Conservation (phyloP, 2,888 invertebrate genomes). For the Herminia tarsipennalis region DNA sequence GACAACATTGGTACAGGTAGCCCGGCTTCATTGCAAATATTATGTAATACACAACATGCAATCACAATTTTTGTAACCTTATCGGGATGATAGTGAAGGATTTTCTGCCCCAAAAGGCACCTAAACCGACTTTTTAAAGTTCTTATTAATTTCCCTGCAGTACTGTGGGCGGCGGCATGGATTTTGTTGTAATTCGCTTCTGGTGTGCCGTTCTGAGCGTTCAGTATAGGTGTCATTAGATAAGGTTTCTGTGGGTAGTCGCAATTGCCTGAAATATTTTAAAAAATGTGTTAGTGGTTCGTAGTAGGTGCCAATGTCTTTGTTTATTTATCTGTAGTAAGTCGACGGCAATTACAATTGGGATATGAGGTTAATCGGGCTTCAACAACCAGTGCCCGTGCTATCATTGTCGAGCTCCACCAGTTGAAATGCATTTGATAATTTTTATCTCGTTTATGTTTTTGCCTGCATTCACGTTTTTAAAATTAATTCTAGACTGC, state of each 20-base stretch:
- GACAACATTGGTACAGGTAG: background rate
- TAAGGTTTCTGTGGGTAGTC: background rate
- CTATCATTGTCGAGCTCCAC: too few relatives aligned
- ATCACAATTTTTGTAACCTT: background rate
- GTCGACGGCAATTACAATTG: too few relatives aligned
- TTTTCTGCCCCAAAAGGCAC: background rate
- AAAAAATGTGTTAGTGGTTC: background rate
- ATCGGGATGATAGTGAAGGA: background rate
- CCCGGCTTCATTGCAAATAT: background rate
- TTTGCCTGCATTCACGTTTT: too few relatives aligned
- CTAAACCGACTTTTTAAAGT: background rate
- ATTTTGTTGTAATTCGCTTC: background rate
- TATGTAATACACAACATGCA: background rate
- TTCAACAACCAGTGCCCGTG: too few relatives aligned
- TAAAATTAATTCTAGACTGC: too few relatives aligned
- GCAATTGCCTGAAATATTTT: background rate
- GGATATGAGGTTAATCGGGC: too few relatives aligned
- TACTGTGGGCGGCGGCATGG: background rate
- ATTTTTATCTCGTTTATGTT: too few relatives aligned
- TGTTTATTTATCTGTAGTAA: too few relatives aligned
- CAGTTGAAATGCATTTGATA: too few relatives aligned
- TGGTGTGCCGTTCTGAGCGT: background rate
- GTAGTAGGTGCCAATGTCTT: too few relatives aligned
- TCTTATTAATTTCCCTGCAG: background rate
- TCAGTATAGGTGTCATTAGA: background rate